Evolutionary conservation across 2,797 vertebrate species (phyloP), one percentile per base, ranked within the genome.

Genomic region (Acanthiza pusilla): DNA sequence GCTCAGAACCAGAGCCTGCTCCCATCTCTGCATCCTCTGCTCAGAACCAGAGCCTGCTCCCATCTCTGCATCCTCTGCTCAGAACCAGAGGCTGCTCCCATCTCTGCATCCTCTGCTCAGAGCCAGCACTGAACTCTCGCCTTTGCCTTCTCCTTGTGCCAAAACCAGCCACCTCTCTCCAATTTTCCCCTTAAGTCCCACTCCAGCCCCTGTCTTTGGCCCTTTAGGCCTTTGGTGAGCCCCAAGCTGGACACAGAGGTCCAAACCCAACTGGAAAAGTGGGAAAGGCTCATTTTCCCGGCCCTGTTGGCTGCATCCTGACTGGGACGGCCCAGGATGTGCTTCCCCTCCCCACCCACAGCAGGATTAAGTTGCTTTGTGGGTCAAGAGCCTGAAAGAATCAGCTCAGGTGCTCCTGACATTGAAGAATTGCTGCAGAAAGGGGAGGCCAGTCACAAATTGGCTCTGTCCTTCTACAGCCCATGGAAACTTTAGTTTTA

Each of bases 351-450:
- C 62, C 80, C 26, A 18, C 21, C 86, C 8, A 19, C 34, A 32
- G 42, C 50, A 70, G 66, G 32, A 73, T 61, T 62, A 13, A 61
- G 72, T n/a, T 86, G 38, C 36, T 93, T 50, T 72, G 53, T 66
- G 81, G 57, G 71, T 66, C 71, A 66, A 54, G 88, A 82, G 88
- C 93, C 96, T 94, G 96, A 96, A 95, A 93, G 89, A 91, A 80
- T 72, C 94, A 90, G 67, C 29, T 79, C 90, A 86, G 94, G 79
- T 92, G 71, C 66, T 94, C 77, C 66, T 94, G 92, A 95, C 74
- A 58, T 75, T 92, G 92, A 96, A 61, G 79, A 94, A 94, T 89
- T 81, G 90, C 94, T 78, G 75, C 85, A 88, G 94, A 67, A 80
- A 71, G 86, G 27, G 50, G 53, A 85, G 67, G 78, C 67, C 85